Base-by-base conservation (phyloP, 2,888 invertebrate genomes). In the Neuroscelio doddi region DNA sequence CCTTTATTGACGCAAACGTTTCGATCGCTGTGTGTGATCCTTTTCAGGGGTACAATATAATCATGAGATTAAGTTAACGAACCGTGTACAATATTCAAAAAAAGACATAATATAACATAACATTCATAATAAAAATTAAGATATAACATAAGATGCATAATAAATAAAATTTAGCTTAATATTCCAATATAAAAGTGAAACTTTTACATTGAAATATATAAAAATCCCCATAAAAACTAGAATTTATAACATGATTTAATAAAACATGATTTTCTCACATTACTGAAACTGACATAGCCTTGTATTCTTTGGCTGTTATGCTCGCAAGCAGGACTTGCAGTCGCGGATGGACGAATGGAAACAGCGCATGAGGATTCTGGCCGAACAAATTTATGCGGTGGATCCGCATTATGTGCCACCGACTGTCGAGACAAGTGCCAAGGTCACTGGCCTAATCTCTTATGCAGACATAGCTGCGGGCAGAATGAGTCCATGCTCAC, bases 391-490 rank as follows among this genome's bases (percentile, higher is more conserved):
- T 86, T 90, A 89, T 87, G 88, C 88, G 85, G 86, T 91, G 88
- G 94, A 94, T 88, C 92, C 93, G 79, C 89, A 91, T 88, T 88
- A 86, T 86, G 86, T 88, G 83, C 87, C 87, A 84, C 86, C 87
- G 82, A 82, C 83, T 73, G 84, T 86, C 68, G 85, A 87, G 74
- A 38, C 59, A 44, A 69, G 70, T 50, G 56, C 47, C 56, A 70
- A 69, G 34, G 58, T 49, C 39, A 58, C 64, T 14, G 73, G 72
- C 62, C 69, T 75, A 53, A 71, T 77, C 51, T 84, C 86, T 10
- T 92, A 91, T 85, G 91, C 92, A 73, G 92, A 90, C 82, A 91
- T 93, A 80, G 88, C 91, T 77, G 90, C 92, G 78, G 90, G 91
- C 73, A 81, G 86, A 77, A 86, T 85, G 52, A 86, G 85, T 72